A percentile compares a stretch with the other conserved stretches of the same genome.
phyloP scores from a whole-genome alignment of 2,113 vertebrate genomes.

The Anas platyrhynchos region DNA sequence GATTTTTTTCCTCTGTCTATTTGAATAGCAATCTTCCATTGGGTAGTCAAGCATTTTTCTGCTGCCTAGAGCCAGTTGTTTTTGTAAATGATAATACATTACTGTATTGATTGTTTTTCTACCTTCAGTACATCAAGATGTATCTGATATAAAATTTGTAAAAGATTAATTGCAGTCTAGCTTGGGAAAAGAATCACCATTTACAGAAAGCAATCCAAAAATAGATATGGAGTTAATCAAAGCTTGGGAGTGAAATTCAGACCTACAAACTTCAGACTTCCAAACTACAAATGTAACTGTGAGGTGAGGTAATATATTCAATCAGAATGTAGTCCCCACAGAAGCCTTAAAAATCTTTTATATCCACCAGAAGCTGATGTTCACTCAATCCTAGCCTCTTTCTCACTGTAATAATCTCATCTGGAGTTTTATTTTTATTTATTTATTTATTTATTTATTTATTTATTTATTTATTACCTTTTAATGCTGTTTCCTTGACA shows the following conservation, averaged over 20 bases:
- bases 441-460: too few relatives aligned
- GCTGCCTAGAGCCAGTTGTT: neutral
- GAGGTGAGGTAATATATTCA: neutral
- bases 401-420: neutral
- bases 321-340: neutral
- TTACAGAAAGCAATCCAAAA: neutral
- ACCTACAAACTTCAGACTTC: neutral
- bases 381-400: neutral
- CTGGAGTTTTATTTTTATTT: neutral
- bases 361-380: neutral
- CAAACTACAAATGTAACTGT: neutral
- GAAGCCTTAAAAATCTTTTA: neutral
- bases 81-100: neutral
- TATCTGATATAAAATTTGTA: neutral
- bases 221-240: neutral
- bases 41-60: neutral
- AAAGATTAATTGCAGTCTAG: neutral
- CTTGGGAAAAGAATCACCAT: neutral
- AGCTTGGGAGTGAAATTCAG: neutral
- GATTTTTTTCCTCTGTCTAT: neutral
- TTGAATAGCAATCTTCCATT: neutral
- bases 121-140: neutral
- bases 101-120: neutral
- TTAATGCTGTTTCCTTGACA: neutral
- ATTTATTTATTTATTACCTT: neutral